Base-by-base conservation (phyloP, 2,797 vertebrate genomes). In the Nasua narica region DNA sequence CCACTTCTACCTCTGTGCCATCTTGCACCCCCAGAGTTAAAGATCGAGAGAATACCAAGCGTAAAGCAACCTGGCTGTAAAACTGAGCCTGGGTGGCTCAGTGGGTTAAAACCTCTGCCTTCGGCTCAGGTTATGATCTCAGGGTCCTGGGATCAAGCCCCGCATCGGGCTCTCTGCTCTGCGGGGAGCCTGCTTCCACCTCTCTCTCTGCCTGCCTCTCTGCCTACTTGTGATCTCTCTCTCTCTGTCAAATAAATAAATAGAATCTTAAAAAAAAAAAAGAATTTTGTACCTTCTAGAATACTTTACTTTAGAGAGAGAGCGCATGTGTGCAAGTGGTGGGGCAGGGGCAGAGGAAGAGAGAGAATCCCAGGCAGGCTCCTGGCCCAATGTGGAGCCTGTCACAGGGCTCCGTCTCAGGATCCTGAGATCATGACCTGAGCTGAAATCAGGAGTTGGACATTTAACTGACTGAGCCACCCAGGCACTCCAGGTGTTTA, bases 1-100 rank as follows among this genome's bases (percentile, higher is more conserved):
- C 27, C 1, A 0, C n/a, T 50, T 11, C 14, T 23, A 43, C 7
- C 6, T 3, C 13, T 29, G 1, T 27, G 27, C 16, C 29, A 5
- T 60, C 67, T 40, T n/a, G 7, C n/a, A 50, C 27, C 29, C 70
- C 6, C 23, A 76, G 67, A 79, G 37, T 58, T 65, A 56, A 35
- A 67, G 56, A n/a, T 19, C 76, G 32, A 15, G 2, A 16, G 12
- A 5, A 32, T 21, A 13, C 21, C 54, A 11, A 32, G n/a, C 29
- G 37, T 67, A 82, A 86, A n/a, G n/a, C n/a, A n/a, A n/a, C n/a
- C n/a, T n/a, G n/a, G n/a, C n/a, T n/a, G n/a, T n/a, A n/a, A n/a
- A n/a, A n/a, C n/a, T n/a, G n/a, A n/a, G n/a, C n/a, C n/a, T n/a
- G n/a, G n/a, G n/a, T n/a, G n/a, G n/a, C n/a, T n/a, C n/a, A n/a